phyloP scores from a whole-genome alignment of 2,888 invertebrate species.

The Epinotia ramella region DNA sequence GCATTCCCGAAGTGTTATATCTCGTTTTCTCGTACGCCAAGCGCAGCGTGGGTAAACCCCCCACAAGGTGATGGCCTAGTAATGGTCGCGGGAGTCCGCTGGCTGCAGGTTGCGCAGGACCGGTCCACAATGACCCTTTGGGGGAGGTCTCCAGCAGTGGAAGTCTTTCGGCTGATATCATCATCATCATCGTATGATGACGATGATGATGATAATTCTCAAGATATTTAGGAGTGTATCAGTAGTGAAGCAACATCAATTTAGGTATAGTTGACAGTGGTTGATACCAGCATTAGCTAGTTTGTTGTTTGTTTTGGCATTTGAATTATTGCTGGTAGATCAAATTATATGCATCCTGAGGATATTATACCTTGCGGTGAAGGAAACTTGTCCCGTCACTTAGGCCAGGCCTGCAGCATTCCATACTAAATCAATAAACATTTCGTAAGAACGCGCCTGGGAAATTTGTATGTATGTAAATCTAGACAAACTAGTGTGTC shows the following conservation, averaged over 20 bases:
- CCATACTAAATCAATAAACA: constrained; percentile 1
- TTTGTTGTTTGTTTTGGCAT: constrained; percentile 9
- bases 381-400: background rate
- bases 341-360: background rate
- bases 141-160: too few species aligned
- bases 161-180: too few species aligned
- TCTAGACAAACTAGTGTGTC: too few species aligned
- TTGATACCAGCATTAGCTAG: background rate
- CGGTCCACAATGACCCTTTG: too few species aligned
- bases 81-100: too few species aligned
- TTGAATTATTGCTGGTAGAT: background rate
- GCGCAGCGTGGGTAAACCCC: too few species aligned
- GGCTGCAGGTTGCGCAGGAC: too few species aligned
- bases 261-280: background rate
- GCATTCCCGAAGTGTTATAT: too few species aligned
- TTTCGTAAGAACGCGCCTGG: background rate
- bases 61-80: too few species aligned
- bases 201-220: background rate
- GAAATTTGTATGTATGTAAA: too few species aligned
- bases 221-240: background rate
- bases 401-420: background rate
- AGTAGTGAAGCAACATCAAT: background rate
- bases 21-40: too few species aligned
- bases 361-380: background rate
- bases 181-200: too few species aligned